A percentile compares a stretch with the other conserved stretches of the same genome.
phyloP scores from a whole-genome alignment of 2,113 vertebrate species.

The Corythoichthys haematopterus region DNA sequence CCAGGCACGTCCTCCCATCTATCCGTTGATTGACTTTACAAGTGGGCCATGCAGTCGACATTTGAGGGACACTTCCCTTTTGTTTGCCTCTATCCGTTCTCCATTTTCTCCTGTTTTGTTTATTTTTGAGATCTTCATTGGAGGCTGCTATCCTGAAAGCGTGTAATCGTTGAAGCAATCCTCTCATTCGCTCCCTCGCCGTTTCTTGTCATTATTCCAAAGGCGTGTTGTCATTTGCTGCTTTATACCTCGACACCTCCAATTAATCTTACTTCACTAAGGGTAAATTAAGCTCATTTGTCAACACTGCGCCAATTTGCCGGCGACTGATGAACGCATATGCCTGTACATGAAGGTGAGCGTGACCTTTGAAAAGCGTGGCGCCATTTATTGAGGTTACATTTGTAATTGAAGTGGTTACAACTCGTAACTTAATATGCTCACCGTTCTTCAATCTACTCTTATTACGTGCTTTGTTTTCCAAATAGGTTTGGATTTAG shows the following conservation, averaged over 20 bases:
- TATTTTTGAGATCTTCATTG: slow-evolving; percentile 28
- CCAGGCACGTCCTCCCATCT: slow-evolving; percentile 45
- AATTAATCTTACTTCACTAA: slow-evolving; percentile 68
- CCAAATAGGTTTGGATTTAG: background rate
- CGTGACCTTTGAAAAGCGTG: slow-evolving; percentile 49
- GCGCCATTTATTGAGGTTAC: slow-evolving; percentile 49
- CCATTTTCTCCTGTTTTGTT: slow-evolving; percentile 13
- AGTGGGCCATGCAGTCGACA: slow-evolving; percentile 40
- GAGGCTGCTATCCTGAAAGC: slow-evolving; percentile 32
- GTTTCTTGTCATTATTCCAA: slow-evolving; percentile 62
- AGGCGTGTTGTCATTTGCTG: slow-evolving; percentile 63
- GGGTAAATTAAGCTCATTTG: slow-evolving; percentile 68
- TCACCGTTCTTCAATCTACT: slow-evolving; percentile 23
- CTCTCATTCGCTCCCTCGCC: slow-evolving; percentile 25
- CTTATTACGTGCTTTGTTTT: slow-evolving; percentile 20
- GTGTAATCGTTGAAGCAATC: slow-evolving; percentile 36
- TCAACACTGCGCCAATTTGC: slow-evolving; percentile 51
- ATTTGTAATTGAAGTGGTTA: slow-evolving; percentile 55
- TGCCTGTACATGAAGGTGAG: slow-evolving; percentile 63
- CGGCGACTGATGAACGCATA: slow-evolving; percentile 53
- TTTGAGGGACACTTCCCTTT: slow-evolving; percentile 20
- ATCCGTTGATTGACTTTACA: slow-evolving; percentile 61
- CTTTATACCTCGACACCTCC: slow-evolving; percentile 68
- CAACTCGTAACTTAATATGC: slow-evolving; percentile 35
- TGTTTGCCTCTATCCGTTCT: background rate